Evolutionary conservation across 2,797 vertebrate species (phyloP), one percentile per base, ranked within the genome.

Genomic region (Enteromius unitaeniatus): DNA sequence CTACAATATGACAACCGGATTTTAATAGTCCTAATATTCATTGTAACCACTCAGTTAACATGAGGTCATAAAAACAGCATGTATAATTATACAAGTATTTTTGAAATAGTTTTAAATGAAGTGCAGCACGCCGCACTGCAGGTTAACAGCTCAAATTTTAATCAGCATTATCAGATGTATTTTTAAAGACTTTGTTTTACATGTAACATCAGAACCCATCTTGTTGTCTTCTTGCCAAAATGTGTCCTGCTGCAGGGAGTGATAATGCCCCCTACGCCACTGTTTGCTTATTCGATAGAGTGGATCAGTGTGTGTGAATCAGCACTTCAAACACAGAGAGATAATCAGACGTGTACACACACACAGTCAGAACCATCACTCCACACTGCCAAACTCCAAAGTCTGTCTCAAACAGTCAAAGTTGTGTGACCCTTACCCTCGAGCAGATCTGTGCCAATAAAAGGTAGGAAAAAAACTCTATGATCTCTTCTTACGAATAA

Each of bases 271-370:
- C 77, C 73, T 67, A 67, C 40, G 55, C 81, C 83, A 74, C 88
- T 93, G 89, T 94, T 94, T 94, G 92, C 88, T 90, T 92, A 92
- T 94, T 89, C 90, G 92, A 94, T 94, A 91, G 89, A 92, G 89
- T 89, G 88, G 90, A 87, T 91, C 89, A 83, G 89, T 94, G 93
- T 93, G 92, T 93, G 92, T 94, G 93, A 94, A 93, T 83, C 92
- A 95, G 93, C 92, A 93, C 93, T 94, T 92, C 86, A 94, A 93
- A 93, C 92, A 88, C 92, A 93, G 89, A 93, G 92, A 93, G 93
- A 95, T 95, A 94, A 94, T 92, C 93, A 92, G 91, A 89, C 88
- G 74, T 83, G 93, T 93, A 92, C 93, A 90, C 91, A 90, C 91
- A 93, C 91, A 91, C 80, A 79, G 73, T 81, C 55, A 78, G 72